A percentile compares a stretch with the other conserved stretches of the same genome.
phyloP scores from a whole-genome alignment of 2,888 invertebrate species.

The Xestia sexstrigata region DNA sequence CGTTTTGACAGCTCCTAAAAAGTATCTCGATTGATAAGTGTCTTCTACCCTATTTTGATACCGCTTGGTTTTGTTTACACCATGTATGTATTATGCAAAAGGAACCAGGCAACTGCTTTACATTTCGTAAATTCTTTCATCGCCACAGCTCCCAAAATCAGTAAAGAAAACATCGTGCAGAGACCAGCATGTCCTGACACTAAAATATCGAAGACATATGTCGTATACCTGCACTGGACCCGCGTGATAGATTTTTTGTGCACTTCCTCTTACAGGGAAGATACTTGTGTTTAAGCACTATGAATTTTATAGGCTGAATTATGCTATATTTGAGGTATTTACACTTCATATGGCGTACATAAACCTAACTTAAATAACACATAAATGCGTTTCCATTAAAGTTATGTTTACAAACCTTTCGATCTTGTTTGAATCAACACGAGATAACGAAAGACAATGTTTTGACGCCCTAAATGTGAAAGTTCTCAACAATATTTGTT shows the following conservation, averaged over 20 bases:
- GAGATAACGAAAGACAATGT: slow-evolving; percentile 35
- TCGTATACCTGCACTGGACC: background rate
- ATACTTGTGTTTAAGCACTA: background rate
- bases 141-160: background rate
- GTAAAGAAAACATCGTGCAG: background rate
- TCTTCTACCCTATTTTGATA: too few relatives aligned
- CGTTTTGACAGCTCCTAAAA: too few relatives aligned
- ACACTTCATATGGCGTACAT: background rate
- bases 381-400: background rate
- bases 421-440: slow-evolving; percentile 54
- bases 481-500: slow-evolving; percentile 60
- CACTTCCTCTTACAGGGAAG: background rate
- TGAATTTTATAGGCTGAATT: background rate
- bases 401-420: slow-evolving; percentile 31
- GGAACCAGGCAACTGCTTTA: too few relatives aligned
- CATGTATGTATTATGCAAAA: background rate
- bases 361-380: background rate
- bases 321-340: background rate
- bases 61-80: too few relatives aligned
- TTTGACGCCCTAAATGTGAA: slow-evolving; percentile 49
- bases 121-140: too few relatives aligned
- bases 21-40: too few relatives aligned
- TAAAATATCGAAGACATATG: background rate
- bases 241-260: background rate
- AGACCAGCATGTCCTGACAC: too few relatives aligned